Conservation (phyloP, 1,140 invertebrate species). For the Solen grandis region DNA sequence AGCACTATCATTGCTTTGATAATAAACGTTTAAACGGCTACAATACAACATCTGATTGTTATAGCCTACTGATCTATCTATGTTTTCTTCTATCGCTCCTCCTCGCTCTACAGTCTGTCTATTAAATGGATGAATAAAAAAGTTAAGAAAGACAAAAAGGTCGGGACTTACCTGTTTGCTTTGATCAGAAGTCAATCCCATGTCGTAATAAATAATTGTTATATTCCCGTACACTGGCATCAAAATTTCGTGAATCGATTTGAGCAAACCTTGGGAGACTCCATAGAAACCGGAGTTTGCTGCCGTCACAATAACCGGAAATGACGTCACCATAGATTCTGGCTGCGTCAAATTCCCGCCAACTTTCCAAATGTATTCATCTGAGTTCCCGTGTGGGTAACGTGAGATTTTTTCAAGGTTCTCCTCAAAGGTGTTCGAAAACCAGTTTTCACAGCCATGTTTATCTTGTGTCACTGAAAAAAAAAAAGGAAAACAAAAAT, state of each 20-base stretch:
- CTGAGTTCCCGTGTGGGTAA: conserved; percentile 6
- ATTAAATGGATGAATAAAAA: no score
- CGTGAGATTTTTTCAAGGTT: conserved; percentile 21
- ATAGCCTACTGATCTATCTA: no score
- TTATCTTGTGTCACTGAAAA: background rate
- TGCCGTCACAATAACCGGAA: conserved; percentile 43
- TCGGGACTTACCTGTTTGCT: no score
- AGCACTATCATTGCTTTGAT: no score
- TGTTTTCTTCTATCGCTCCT: no score
- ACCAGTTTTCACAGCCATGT: conserved; percentile 17
- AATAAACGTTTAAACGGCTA: no score
- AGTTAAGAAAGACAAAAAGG: no score
- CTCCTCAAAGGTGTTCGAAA: conserved; percentile 18
- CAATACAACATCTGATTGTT: no score
- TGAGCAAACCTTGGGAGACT: conserved; percentile 22
- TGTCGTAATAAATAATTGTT: conserved; percentile 43
- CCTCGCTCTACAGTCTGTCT: no score
- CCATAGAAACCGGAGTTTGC: conserved; percentile 31
- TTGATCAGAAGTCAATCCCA: conserved; percentile 8
- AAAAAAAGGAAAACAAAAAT: no score
- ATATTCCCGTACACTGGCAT: conserved; percentile 39
- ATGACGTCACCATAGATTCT: background rate
- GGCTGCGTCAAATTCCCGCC: background rate
- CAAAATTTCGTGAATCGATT: conserved; percentile 20
- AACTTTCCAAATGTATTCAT: conserved; percentile 7